phyloP scores from a whole-genome alignment of 2,888 invertebrate genomes.

The Platerodrilus igneus region DNA sequence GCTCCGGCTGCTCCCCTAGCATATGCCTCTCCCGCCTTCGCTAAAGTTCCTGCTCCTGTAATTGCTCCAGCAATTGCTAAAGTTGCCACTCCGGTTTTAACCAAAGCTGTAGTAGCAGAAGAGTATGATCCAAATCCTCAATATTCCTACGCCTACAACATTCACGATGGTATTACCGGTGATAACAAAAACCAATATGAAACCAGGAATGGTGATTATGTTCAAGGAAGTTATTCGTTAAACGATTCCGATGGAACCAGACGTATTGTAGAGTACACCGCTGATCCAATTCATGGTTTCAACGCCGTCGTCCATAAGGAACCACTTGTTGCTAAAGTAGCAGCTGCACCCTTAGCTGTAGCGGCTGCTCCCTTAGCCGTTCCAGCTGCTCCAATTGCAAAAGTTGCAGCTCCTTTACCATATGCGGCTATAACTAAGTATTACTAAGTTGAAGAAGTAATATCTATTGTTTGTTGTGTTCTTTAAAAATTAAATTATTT shows the following conservation, averaged over 20 bases:
- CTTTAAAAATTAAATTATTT: no score
- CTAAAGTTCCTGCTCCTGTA: conserved; percentile 19
- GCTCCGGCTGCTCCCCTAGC: conserved; percentile 14
- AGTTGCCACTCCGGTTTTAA: conserved; percentile 36
- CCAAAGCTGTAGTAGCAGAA: conserved; percentile 39
- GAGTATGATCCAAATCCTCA: conserved; percentile 53
- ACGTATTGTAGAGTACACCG: conserved; percentile 55
- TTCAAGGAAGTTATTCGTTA: conserved; percentile 53
- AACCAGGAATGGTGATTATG: conserved; percentile 53
- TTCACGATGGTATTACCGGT: conserved; percentile 53
- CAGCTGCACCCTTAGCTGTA: conserved; percentile 40
- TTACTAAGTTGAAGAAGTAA: no score
- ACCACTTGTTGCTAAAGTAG: conserved; percentile 46
- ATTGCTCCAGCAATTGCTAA: conserved; percentile 42
- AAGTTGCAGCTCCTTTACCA: no score
- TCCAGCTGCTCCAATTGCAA: conserved; percentile 17
- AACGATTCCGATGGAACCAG: conserved; percentile 55
- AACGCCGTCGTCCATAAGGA: conserved; percentile 55
- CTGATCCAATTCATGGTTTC: conserved; percentile 57
- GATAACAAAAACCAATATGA: conserved; percentile 55
- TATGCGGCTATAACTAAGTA: no score
- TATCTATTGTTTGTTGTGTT: no score
- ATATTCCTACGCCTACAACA: conserved; percentile 54
- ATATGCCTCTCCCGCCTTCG: conserved; percentile 40
- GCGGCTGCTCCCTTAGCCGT: conserved; percentile 37